A percentile compares a stretch with the other conserved stretches of the same genome.
These are phyloP conservation scores for Antheraea assamensis DNA, from an alignment of 2,888 invertebrate genomes.

Conservation along the genomic window DNA sequence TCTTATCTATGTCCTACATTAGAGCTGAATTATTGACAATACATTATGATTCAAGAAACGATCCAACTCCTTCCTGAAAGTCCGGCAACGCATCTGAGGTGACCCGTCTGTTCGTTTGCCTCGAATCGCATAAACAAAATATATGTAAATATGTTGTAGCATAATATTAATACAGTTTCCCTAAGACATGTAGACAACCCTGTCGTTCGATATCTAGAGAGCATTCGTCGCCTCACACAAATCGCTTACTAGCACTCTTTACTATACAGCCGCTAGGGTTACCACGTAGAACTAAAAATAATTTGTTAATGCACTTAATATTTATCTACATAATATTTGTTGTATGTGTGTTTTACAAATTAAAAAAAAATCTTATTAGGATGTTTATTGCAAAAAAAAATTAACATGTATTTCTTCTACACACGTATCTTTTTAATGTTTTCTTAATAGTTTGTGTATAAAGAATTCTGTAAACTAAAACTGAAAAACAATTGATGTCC, in stretches of 20 bases:
- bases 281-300: slow-evolving; percentile 22
- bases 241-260: slow-evolving; percentile 63
- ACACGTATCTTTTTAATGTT: background rate
- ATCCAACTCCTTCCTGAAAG: no score
- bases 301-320: no score
- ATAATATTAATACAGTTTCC: slow-evolving; percentile 33
- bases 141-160: slow-evolving; percentile 34
- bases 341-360: background rate
- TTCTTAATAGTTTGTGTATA: background rate
- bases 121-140: no score
- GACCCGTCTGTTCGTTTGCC: no score
- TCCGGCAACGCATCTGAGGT: no score
- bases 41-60: no score
- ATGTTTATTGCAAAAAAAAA: no score
- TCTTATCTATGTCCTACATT: slow-evolving; percentile 33
- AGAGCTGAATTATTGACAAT: no score
- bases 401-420: background rate
- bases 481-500: background rate
- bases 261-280: slow-evolving; percentile 38
- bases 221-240: slow-evolving; percentile 78
- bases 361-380: background rate
- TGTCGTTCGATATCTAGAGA: slow-evolving; percentile 66
- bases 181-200: slow-evolving; percentile 67
- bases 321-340: no score
- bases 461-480: background rate